A percentile compares a stretch with the other conserved stretches of the same genome.
phyloP scores from a whole-genome alignment of 2,113 vertebrate species.

The Pygoscelis adeliae region DNA sequence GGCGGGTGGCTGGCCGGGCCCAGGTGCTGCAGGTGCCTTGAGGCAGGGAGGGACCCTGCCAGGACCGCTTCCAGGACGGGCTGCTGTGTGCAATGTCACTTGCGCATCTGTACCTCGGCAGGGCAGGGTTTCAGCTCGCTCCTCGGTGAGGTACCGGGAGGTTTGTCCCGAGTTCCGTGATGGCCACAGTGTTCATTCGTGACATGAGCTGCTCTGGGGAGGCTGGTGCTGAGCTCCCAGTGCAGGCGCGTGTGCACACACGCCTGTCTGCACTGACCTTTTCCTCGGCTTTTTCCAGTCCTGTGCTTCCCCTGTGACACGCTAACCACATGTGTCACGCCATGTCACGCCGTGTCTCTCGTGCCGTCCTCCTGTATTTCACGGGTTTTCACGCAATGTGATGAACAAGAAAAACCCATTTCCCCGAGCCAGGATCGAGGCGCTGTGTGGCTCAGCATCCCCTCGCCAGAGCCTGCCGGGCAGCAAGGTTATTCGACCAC shows the following conservation, averaged over 20 bases:
- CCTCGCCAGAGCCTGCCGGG: not conserved
- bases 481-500: not conserved
- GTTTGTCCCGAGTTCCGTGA: not conserved
- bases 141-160: accelerated
- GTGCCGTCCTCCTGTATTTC: not conserved
- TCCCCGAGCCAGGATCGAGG: not conserved
- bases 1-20: not conserved
- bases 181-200: accelerated
- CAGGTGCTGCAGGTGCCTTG: accelerated
- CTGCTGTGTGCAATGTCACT: not conserved
- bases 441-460: not conserved
- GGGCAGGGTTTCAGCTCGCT: not conserved
- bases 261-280: not conserved
- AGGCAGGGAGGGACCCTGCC: not conserved
- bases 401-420: not conserved
- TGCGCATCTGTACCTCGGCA: not conserved
- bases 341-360: accelerated
- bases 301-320: not conserved
- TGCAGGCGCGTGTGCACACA: not conserved
- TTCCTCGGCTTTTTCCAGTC: not conserved
- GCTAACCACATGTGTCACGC: not conserved
- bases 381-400: not conserved
- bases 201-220: not conserved
- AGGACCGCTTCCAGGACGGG: not conserved
- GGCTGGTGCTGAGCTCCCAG: not conserved